Conservation (phyloP, 2,797 vertebrate species). For the Lithobates sylvaticus region DNA sequence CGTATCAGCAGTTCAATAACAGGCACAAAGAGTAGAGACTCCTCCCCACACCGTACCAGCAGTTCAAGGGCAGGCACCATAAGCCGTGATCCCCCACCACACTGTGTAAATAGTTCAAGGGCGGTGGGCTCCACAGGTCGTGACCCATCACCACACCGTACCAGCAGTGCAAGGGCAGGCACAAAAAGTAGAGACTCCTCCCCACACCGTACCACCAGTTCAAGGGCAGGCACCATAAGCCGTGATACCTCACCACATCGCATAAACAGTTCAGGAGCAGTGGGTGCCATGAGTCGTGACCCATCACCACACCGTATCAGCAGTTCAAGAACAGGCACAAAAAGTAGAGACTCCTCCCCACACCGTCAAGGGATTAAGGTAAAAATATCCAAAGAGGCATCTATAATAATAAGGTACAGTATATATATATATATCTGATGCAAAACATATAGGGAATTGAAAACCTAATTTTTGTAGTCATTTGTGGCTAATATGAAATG, state of each 20-base stretch:
- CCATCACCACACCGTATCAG: neutral
- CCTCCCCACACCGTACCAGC: neutral
- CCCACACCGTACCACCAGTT: neutral
- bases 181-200: neutral
- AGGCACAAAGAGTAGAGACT: neutral
- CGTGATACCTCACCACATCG: neutral
- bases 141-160: neutral
- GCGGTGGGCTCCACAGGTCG: neutral
- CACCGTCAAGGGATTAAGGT: conserved; percentile 17
- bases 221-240: neutral
- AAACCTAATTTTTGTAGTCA: neutral
- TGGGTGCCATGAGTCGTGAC: neutral
- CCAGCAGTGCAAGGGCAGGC: neutral
- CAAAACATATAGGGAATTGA: neutral
- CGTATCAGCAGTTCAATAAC: neutral
- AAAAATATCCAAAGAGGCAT: neutral
- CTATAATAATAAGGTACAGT: neutral
- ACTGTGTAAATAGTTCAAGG: neutral
- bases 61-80: neutral
- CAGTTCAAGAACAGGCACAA: neutral
- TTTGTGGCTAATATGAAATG: neutral
- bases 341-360: neutral
- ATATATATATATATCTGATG: neutral
- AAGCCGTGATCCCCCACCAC: neutral
- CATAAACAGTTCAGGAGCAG: too few relatives aligned